phyloP scores from a whole-genome alignment of 2,113 vertebrate genomes.

The Vireo altiloquus region DNA sequence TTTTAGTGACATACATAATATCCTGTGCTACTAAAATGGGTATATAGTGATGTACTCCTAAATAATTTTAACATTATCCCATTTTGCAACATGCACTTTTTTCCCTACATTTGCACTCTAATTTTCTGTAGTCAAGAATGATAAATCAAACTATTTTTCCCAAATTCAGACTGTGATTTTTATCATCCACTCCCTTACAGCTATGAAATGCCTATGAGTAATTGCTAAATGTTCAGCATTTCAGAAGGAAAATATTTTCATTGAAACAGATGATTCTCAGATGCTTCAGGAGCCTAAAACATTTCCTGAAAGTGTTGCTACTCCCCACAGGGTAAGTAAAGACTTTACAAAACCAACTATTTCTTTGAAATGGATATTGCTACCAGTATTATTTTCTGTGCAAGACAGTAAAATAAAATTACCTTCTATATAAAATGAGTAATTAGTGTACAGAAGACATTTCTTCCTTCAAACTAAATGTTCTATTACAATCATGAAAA shows the following conservation, averaged over 20 bases:
- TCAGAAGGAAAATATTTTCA: conserved; percentile 36
- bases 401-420: not conserved
- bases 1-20: not conserved
- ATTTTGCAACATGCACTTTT: not conserved
- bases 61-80: not conserved
- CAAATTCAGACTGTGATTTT: not conserved
- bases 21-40: not conserved
- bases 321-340: not conserved
- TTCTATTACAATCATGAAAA: not conserved
- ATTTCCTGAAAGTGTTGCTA: not conserved
- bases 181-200: not conserved
- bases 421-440: not conserved
- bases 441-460: not conserved
- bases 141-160: not conserved
- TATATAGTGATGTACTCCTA: not conserved
- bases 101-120: not conserved
- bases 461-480: not conserved
- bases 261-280: not conserved
- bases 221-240: not conserved
- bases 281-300: not conserved
- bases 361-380: not conserved
- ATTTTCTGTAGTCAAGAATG: not conserved
- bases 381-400: not conserved
- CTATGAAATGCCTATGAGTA: not conserved
- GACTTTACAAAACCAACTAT: not conserved